phyloP scores from a whole-genome alignment of 1,140 invertebrate species.

The Papilio glaucus region DNA sequence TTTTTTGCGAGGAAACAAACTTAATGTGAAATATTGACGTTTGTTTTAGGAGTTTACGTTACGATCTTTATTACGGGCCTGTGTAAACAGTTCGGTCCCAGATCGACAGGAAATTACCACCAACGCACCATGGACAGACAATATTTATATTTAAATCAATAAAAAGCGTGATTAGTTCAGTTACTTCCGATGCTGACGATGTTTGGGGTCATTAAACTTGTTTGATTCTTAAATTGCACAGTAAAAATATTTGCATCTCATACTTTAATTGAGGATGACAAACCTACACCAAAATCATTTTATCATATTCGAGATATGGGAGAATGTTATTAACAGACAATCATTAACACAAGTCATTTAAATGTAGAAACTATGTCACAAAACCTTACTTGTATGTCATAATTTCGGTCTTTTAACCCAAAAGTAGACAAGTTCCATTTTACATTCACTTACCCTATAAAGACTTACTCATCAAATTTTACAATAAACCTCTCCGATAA shows the following conservation, averaged over 20 bases:
- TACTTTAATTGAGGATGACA: neutral
- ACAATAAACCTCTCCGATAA: no score
- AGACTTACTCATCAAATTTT: no score
- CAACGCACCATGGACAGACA: conserved; percentile 9
- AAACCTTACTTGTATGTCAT: no score
- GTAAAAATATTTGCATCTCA: neutral
- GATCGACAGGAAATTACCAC: conserved; percentile 52
- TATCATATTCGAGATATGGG: no score
- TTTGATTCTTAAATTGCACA: neutral
- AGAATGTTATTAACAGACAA: no score
- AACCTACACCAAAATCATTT: no score
- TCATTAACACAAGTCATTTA: no score
- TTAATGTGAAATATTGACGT: conserved; percentile 66
- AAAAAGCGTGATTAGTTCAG: conserved; percentile 4
- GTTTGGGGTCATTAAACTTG: neutral
- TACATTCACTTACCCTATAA: no score
- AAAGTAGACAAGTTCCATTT: no score
- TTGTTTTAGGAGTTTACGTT: conserved; percentile 64
- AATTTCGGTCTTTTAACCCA: no score
- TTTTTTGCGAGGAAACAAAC: conserved; percentile 65
- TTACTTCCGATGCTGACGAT: neutral
- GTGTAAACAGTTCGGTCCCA: conserved; percentile 52
- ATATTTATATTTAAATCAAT: conserved; percentile 16
- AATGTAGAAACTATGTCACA: no score
- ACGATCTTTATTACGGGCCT: conserved; percentile 56